Base-by-base conservation (phyloP, 2,888 invertebrate species). In the Eubasilissa splendida region DNA sequence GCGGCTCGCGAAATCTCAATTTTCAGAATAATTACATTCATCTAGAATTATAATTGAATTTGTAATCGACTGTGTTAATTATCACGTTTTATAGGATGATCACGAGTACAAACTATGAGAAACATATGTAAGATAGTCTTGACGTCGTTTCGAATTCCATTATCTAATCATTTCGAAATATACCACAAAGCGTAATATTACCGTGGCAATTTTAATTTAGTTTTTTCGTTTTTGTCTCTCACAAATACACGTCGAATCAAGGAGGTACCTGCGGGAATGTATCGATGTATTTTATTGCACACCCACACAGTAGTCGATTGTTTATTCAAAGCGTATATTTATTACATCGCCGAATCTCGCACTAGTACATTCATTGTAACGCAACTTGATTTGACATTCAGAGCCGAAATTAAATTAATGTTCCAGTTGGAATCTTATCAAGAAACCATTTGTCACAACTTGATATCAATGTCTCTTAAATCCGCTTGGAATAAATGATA, bases 361-460 rank as follows among this genome's bases (percentile, higher is more conserved):
- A 76, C 71, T 79, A 70, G 75, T 82, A 82, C 79, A 79, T 50
- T 22, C 74, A 76, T 56, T 74, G 74, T 66, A 70, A 77, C 56
- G 53, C 66, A 31, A 70, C 54, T 58, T 77, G 66, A 77, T 77
- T 77, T 77, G 77, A 77, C 77, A 77, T 77, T 77, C 77, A 31
- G 59, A 60, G 70, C 52, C 58, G 77, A 77, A 77, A 77, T 77
- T 59, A 70, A 77, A 77, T 83, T 83, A 81, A 83, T 83, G 83
- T 78, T 68, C 80, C 66, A 83, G 81, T 83, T 83, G 81, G 76
- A 83, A 78, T 80, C 77, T 83, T 83, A 83, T 83, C 83, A 81
- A 76, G 73, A 81, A 81, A 80, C 83, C 83, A 83, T 83, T 83
- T 83, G 81, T 83, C 83, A 83, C 81, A 78, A 73, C 80, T 77